Evolutionary conservation across 2,888 invertebrate genomes (phyloP).

Genomic region (Torymus auratus): DNA sequence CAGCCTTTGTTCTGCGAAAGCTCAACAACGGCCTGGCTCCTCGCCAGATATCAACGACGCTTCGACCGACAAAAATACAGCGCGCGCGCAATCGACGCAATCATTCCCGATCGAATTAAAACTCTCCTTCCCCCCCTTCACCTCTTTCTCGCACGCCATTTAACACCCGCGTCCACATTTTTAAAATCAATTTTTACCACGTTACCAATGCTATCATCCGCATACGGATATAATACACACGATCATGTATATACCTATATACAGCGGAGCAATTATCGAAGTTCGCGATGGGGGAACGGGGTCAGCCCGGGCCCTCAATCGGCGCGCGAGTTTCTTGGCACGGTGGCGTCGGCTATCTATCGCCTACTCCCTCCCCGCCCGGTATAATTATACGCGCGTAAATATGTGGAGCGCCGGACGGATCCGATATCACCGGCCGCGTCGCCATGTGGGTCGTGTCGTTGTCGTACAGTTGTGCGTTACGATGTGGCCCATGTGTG

Average conservation of each 20-base stretch:
- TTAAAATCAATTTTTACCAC: conserved; percentile 15
- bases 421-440: conserved; percentile 18
- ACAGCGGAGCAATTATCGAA: conserved; percentile 22
- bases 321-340: conserved; percentile 45
- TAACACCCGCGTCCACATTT: not conserved
- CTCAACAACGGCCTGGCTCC: conserved; percentile 33
- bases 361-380: not conserved
- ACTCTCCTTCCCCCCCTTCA: not conserved
- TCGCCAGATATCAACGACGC: not conserved
- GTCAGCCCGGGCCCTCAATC: conserved; percentile 39
- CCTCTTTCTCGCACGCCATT: no score
- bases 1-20: conserved; percentile 20
- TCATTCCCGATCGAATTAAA: conserved; percentile 21
- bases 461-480: no score
- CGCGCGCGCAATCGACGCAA: conserved; percentile 22
- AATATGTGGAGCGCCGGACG: conserved; percentile 11
- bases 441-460: not conserved
- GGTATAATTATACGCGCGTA: conserved; percentile 27
- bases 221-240: no score
- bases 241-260: no score
- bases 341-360: conserved; percentile 9
- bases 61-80: conserved; percentile 15
- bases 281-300: conserved; percentile 4
- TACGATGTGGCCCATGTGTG: not conserved
- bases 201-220: no score